phyloP scores from a whole-genome alignment of 2,113 vertebrate genomes.

The Dasyornis broadbenti region DNA sequence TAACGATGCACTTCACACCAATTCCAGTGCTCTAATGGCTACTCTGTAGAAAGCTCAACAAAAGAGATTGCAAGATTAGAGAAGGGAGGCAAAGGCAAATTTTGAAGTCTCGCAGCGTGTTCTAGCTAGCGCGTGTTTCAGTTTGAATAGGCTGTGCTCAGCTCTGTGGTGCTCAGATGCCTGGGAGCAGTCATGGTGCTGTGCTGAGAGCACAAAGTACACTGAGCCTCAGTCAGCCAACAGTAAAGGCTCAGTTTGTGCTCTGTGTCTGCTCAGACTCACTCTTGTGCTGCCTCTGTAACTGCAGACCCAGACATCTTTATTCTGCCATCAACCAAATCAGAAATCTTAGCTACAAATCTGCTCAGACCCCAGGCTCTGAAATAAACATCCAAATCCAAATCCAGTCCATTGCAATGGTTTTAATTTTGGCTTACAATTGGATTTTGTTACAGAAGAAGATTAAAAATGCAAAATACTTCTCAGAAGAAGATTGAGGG shows the following conservation, averaged over 20 bases:
- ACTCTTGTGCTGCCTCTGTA: background rate
- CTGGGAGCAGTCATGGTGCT: background rate
- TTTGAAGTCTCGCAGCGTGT: background rate
- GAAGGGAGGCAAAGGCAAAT: background rate
- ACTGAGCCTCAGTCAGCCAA: background rate
- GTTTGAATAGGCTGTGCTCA: background rate
- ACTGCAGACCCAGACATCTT: background rate
- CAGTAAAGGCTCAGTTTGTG: background rate
- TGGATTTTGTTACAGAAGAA: background rate
- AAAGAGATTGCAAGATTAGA: background rate
- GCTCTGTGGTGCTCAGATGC: background rate
- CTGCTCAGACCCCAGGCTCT: background rate
- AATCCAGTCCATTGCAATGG: background rate
- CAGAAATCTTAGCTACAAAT: background rate
- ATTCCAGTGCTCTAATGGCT: background rate
- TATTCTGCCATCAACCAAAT: background rate
- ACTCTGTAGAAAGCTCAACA: background rate
- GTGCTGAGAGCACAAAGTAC: background rate
- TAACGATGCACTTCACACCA: background rate
- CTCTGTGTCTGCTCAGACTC: background rate
- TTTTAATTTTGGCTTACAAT: background rate
- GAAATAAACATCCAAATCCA: background rate
- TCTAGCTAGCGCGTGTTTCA: background rate
- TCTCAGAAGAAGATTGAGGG: background rate
- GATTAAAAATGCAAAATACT: background rate